A percentile compares a stretch with the other conserved stretches of the same genome.
phyloP scores from a whole-genome alignment of 2,797 vertebrate genomes.

The Rhyacichthys aspro region DNA sequence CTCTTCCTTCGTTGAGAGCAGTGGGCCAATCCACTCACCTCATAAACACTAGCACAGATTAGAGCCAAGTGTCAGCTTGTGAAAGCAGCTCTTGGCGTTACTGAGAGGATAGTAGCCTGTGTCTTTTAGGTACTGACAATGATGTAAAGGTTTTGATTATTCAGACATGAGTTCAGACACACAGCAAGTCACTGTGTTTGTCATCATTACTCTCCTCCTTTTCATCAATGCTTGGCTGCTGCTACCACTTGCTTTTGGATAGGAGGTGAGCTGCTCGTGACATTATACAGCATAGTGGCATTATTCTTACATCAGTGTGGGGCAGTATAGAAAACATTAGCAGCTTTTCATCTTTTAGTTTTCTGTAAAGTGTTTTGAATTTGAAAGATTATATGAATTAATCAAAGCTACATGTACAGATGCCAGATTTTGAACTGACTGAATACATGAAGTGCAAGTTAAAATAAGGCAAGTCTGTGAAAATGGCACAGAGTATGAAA shows the following conservation, averaged over 20 bases:
- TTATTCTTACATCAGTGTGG: background rate
- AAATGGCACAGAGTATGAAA: too few relatives aligned
- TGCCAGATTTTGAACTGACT: too few relatives aligned
- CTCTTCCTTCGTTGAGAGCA: conserved; percentile 6
- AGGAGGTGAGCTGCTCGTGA: background rate
- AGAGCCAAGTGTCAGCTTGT: background rate
- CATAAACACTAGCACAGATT: conserved; percentile 23
- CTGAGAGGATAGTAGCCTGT: background rate
- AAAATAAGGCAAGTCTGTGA: too few relatives aligned
- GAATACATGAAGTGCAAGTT: too few relatives aligned
- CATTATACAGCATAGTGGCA: background rate
- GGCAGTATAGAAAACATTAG: too few relatives aligned
- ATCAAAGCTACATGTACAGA: too few relatives aligned
- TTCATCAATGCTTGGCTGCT: conserved; percentile 65
- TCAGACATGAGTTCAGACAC: conserved; percentile 45
- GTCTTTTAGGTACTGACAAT: background rate
- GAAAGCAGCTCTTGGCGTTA: conserved; percentile 15
- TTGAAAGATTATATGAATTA: too few relatives aligned
- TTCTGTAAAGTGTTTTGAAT: too few relatives aligned
- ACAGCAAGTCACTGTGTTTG: conserved; percentile 53
- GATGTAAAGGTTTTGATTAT: background rate
- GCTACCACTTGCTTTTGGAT: conserved; percentile 43
- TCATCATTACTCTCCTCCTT: conserved; percentile 55
- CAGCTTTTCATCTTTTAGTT: too few relatives aligned
- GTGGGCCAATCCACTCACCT: conserved; percentile 27